Evolutionary conservation across 2,888 invertebrate species (phyloP).

Genomic region (Drosophila nigritarsus): DNA sequence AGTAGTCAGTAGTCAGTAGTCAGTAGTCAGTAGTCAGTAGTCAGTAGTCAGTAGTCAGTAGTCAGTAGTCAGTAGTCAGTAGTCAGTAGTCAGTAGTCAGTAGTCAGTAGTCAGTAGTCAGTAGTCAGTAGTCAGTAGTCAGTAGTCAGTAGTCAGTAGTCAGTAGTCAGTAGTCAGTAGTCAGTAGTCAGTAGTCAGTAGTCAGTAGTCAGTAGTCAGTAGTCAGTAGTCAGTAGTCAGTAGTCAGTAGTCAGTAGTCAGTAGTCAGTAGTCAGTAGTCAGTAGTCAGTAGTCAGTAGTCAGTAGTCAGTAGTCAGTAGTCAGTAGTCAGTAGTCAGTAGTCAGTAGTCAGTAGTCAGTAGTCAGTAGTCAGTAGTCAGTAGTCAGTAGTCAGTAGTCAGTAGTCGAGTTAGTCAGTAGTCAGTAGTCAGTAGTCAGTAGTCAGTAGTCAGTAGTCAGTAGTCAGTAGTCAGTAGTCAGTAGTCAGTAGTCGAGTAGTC

Average conservation of each 20-base stretch:
- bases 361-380: not conserved
- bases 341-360: rapidly evolving
- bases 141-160: not conserved
- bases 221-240: not conserved
- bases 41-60: not conserved
- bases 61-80: not conserved
- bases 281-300: not conserved
- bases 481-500: no score
- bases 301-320: not conserved
- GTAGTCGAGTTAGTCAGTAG: not conserved
- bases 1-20: not conserved
- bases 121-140: not conserved
- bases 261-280: not conserved
- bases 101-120: not conserved
- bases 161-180: not conserved
- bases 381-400: not conserved
- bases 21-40: not conserved
- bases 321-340: not conserved
- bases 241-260: not conserved
- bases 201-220: not conserved
- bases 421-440: not conserved
- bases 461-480: rapidly evolving
- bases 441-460: not conserved
- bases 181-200: rapidly evolving
- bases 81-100: not conserved